phyloP scores from a whole-genome alignment of 2,888 invertebrate genomes.

The Synergus gifuensis region DNA sequence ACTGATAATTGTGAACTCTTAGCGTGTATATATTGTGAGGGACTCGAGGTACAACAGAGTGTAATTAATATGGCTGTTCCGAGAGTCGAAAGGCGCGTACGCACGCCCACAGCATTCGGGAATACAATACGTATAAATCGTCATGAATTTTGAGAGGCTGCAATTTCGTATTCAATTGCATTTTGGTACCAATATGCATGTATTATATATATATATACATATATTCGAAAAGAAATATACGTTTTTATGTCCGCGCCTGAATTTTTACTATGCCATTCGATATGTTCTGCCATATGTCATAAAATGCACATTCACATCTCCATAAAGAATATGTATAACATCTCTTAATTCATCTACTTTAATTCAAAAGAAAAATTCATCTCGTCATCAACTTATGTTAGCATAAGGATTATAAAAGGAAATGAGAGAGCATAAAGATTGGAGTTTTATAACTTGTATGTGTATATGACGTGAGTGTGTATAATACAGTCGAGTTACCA shows the following conservation, averaged over 20 bases:
- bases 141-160: conserved; percentile 72
- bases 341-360: too few species aligned
- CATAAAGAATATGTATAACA: background rate
- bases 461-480: conserved; percentile 34
- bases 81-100: conserved; percentile 55
- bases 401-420: background rate
- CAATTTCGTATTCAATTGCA: conserved; percentile 69
- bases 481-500: conserved; percentile 60
- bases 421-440: background rate
- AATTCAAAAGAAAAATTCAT: too few species aligned
- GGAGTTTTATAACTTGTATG: conserved; percentile 6
- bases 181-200: conserved; percentile 55
- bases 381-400: background rate
- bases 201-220: background rate
- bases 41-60: conserved; percentile 44
- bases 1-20: conserved; percentile 23
- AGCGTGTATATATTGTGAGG: background rate
- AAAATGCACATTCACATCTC: background rate
- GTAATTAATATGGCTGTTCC: conserved; percentile 66
- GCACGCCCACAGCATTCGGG: conserved; percentile 65
- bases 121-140: conserved; percentile 71
- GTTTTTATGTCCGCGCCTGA: background rate
- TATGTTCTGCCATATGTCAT: background rate
- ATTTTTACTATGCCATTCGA: background rate
- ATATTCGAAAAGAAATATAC: background rate